Evolutionary conservation across 2,113 vertebrate genomes (phyloP).

Genomic region (Pongo pygmaeus): DNA sequence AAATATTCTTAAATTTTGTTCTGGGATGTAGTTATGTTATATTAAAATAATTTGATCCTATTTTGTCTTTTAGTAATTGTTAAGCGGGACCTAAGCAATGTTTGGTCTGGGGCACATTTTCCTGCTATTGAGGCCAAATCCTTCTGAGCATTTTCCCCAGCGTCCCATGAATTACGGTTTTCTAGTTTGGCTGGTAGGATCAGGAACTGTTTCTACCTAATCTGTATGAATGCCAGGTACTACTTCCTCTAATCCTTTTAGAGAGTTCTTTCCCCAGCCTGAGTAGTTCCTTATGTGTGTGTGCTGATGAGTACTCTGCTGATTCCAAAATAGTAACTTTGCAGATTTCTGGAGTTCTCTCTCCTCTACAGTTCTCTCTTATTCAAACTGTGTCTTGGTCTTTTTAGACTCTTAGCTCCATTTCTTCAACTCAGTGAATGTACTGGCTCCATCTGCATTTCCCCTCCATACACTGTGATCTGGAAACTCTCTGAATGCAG

Average conservation of each 20-base stretch:
- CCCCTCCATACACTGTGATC: not conserved
- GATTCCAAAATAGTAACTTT: not conserved
- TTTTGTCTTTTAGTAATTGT: slow-evolving; percentile 15
- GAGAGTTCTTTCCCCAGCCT: not conserved
- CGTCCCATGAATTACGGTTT: not conserved
- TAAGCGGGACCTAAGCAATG: not conserved
- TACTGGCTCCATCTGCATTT: not conserved
- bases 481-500: not conserved
- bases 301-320: not conserved
- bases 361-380: not conserved
- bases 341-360: not conserved
- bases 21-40: not conserved
- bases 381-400: not conserved
- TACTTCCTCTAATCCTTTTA: not conserved
- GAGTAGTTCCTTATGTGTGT: not conserved
- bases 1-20: not conserved
- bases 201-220: not conserved
- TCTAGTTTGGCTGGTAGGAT: not conserved
- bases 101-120: not conserved
- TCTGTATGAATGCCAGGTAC: not conserved
- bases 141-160: not conserved
- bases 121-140: not conserved
- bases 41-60: not conserved
- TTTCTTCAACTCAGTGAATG: not conserved
- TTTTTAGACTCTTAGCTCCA: not conserved